Evolutionary conservation across 2,113 vertebrate species (phyloP).

Genomic region (Chroicocephalus ridibundus): DNA sequence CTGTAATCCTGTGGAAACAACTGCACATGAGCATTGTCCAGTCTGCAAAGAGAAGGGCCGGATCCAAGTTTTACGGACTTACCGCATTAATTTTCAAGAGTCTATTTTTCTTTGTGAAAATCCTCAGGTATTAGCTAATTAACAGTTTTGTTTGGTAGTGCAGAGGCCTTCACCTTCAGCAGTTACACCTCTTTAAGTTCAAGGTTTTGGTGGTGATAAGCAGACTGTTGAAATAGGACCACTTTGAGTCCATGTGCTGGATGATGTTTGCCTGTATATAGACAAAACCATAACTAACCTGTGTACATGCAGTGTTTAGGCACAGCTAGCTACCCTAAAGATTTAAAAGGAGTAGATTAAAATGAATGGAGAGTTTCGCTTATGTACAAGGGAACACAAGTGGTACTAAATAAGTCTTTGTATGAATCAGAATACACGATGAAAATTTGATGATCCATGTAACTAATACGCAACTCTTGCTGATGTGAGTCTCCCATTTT

Average conservation of each 20-base stretch:
- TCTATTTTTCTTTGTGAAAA: slow-evolving; percentile 89
- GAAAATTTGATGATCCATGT: neutral
- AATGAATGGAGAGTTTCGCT: neutral
- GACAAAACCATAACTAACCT: neutral
- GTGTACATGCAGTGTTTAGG: neutral
- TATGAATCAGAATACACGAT: neutral
- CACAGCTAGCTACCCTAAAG: neutral
- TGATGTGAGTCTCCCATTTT: neutral
- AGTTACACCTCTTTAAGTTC: neutral
- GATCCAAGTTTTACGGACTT: slow-evolving; percentile 76
- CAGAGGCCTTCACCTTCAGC: neutral
- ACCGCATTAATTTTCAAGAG: slow-evolving; percentile 87
- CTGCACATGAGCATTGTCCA: slow-evolving; percentile 76
- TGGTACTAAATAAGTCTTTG: neutral
- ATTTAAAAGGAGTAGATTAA: neutral
- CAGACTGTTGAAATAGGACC: neutral
- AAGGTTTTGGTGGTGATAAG: neutral
- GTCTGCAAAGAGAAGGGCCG: slow-evolving; percentile 86
- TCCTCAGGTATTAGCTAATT: slow-evolving; percentile 78
- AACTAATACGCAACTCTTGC: neutral
- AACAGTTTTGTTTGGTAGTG: neutral
- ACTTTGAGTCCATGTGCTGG: neutral
- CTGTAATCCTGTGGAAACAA: slow-evolving; percentile 45
- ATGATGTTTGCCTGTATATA: neutral
- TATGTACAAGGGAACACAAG: neutral